Conservation (phyloP, 2,113 vertebrate genomes). For the Periophthalmus modestus region DNA sequence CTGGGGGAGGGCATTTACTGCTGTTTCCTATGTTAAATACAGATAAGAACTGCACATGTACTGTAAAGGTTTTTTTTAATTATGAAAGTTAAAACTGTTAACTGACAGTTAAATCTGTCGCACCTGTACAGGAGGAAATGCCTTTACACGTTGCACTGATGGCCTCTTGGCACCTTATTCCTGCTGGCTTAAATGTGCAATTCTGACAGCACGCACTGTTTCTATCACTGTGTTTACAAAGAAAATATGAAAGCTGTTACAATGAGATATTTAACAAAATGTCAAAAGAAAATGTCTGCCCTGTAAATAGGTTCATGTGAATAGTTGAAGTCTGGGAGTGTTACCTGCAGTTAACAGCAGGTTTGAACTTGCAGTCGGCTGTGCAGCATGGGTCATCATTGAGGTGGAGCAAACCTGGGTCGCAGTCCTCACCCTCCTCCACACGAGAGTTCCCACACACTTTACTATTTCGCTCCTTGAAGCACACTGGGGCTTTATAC, state of each 20-base stretch:
- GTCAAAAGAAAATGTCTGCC: neutral
- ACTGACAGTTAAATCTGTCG: too few relatives aligned
- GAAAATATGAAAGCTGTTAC: neutral
- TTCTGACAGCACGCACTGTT: constrained; percentile 94
- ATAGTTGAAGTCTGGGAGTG: constrained; percentile 1
- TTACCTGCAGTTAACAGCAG: constrained; percentile 86
- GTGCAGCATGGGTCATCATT: constrained; percentile 88
- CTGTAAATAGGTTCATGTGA: neutral
- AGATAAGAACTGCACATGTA: neutral
- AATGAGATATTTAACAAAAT: neutral
- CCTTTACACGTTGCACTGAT: constrained; percentile 96
- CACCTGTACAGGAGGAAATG: constrained; percentile 91
- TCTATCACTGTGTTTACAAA: constrained; percentile 81
- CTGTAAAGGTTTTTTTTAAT: neutral
- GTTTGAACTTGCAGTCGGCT: constrained; percentile 82
- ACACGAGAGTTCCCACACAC: constrained; percentile 97
- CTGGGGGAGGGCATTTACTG: constrained; percentile 90
- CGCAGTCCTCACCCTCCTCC: constrained; percentile 93
- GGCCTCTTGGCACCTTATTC: constrained; percentile 90
- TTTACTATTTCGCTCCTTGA: constrained; percentile 91
- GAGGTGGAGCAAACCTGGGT: constrained; percentile 89
- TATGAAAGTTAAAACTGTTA: neutral
- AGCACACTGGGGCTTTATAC: constrained; percentile 87
- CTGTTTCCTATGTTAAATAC: constrained; percentile 78
- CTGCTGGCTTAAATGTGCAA: constrained; percentile 85